Conservation (phyloP, 1,140 invertebrate species). For the Batillaria attramentaria region DNA sequence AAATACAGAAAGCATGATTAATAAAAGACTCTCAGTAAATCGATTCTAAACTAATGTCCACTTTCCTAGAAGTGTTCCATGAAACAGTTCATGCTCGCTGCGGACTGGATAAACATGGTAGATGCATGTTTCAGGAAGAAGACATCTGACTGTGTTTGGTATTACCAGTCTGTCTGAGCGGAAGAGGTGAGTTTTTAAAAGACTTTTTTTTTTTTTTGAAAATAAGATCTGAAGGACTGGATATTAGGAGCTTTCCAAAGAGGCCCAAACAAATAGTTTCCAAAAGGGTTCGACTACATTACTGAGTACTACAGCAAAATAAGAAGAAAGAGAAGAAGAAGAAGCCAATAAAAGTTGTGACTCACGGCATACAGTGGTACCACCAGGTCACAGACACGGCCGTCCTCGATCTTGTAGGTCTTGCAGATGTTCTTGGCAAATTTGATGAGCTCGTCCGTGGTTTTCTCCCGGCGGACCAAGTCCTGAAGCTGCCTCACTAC, state of each 20-base stretch:
- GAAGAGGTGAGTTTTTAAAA: too few relatives aligned
- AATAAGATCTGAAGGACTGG: too few relatives aligned
- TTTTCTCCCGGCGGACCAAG: constrained; percentile 35
- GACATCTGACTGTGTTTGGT: too few relatives aligned
- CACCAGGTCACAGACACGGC: constrained; percentile 49
- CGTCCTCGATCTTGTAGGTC: constrained; percentile 49
- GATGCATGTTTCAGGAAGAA: neutral
- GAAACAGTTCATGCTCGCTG: neutral
- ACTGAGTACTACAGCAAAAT: neutral
- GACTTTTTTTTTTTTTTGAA: too few relatives aligned
- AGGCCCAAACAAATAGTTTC: neutral
- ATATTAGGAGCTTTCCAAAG: too few relatives aligned
- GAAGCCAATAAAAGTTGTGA: too few relatives aligned
- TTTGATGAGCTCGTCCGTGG: constrained; percentile 44
- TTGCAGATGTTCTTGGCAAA: constrained; percentile 46
- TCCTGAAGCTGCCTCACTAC: constrained; percentile 33
- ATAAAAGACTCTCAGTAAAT: neutral
- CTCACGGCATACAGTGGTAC: constrained; percentile 54
- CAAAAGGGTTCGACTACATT: neutral
- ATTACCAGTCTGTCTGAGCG: too few relatives aligned
- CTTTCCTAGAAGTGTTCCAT: neutral
- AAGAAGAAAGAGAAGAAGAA: neutral
- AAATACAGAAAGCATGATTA: constrained; percentile 6
- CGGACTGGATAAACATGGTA: neutral
- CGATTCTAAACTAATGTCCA: neutral